phyloP scores from a whole-genome alignment of 2,888 invertebrate species.

The Halictus quadricinctus region DNA sequence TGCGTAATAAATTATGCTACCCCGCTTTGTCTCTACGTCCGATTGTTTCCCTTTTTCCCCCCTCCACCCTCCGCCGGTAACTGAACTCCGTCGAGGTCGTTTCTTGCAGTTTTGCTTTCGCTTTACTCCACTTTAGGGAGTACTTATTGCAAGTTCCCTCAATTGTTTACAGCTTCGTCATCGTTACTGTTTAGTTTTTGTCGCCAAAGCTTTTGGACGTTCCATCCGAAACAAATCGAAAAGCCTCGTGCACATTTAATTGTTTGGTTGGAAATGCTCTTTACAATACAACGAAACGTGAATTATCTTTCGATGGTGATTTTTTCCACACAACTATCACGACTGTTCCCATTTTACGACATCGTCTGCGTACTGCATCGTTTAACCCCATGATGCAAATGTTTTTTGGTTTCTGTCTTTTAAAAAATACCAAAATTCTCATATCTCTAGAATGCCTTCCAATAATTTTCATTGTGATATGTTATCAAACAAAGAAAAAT shows the following conservation, averaged over 20 bases:
- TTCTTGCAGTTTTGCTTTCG: conserved; percentile 45
- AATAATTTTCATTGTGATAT: too few relatives aligned
- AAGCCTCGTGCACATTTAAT: not conserved
- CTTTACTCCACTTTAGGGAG: conserved; percentile 41
- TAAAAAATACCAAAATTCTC: not conserved
- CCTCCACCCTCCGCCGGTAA: not conserved
- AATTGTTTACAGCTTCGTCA: conserved; percentile 50
- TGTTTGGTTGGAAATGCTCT: not conserved
- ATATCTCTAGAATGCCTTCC: not conserved
- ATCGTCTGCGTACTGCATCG: not conserved
- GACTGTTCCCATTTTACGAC: not conserved
- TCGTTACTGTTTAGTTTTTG: conserved; percentile 9
- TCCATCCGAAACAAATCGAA: not conserved
- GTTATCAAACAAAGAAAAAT: not conserved
- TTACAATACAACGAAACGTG: not conserved
- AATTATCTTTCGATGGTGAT: not conserved
- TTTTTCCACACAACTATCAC: not conserved
- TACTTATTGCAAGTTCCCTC: conserved; percentile 12
- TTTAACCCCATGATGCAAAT: not conserved
- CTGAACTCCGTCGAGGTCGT: conserved; percentile 27
- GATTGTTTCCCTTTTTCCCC: conserved; percentile 54
- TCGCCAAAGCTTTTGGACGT: not conserved
- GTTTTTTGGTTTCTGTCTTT: not conserved
- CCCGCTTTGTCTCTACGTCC: conserved; percentile 51
- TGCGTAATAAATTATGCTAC: conserved; percentile 62